Percentiles rank a stretch among this genome's conserved stretches.
These are phyloP conservation scores for Furcula furcula DNA, from an alignment of 2,888 invertebrate species.

Conservation along the genomic window DNA sequence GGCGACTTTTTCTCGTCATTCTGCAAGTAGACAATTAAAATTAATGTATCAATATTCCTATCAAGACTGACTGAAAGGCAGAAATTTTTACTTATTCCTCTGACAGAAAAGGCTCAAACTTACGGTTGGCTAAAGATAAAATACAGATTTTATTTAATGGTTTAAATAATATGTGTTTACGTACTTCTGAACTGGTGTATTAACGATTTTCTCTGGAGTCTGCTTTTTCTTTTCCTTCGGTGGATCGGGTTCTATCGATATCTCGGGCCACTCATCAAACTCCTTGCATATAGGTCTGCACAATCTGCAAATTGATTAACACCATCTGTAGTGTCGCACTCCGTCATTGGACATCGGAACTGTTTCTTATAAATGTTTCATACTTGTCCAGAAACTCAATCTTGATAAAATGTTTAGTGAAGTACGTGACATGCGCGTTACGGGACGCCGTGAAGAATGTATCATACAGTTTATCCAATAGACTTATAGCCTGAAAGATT, in stretches of 20 bases:
- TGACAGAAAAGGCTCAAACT: too few species aligned
- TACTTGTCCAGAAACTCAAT: slow-evolving; percentile 87
- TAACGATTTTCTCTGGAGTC: slow-evolving; percentile 42
- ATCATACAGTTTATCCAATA: slow-evolving; percentile 85
- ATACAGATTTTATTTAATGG: too few species aligned
- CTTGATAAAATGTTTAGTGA: slow-evolving; percentile 87
- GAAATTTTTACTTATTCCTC: too few species aligned
- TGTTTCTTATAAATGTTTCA: slow-evolving; percentile 46
- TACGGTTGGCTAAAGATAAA: too few species aligned
- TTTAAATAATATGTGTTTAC: background rate
- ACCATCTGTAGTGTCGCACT: slow-evolving; percentile 6
- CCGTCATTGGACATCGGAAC: slow-evolving; percentile 6
- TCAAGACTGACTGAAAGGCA: too few species aligned
- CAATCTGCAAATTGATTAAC: slow-evolving; percentile 57
- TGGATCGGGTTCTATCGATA: slow-evolving; percentile 69
- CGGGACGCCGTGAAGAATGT: slow-evolving; percentile 75
- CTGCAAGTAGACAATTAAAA: slow-evolving; percentile 50
- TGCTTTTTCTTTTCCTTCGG: slow-evolving; percentile 62
- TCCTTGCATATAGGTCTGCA: slow-evolving; percentile 84
- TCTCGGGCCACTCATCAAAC: slow-evolving; percentile 83
- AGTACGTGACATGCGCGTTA: slow-evolving; percentile 82
- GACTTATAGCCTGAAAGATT: slow-evolving; percentile 82
- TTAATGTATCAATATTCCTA: too few species aligned
- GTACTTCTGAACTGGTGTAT: slow-evolving; percentile 49
- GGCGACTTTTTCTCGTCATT: slow-evolving; percentile 80